A percentile compares a stretch with the other conserved stretches of the same genome.
Conservation (phyloP, 1,140 invertebrate genomes). For the Watersipora subatra region DNA sequence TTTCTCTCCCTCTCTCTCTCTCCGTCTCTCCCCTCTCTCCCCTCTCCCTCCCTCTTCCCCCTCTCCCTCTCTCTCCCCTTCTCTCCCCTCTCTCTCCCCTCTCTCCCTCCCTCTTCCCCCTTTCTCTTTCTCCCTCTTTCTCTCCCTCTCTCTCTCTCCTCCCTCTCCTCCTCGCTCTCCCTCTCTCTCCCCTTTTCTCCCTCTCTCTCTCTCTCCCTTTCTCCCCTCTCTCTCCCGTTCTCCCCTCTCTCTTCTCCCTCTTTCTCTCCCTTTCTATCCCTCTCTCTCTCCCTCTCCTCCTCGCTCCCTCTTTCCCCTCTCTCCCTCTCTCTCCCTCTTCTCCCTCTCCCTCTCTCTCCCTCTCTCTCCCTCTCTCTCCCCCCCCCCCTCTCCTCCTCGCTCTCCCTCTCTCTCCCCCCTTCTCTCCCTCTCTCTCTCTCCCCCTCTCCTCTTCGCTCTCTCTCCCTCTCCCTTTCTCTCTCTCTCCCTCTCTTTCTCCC, state of each 20-base stretch:
- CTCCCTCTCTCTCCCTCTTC: background rate
- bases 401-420: background rate
- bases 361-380: background rate
- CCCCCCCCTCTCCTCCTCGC: too few relatives aligned
- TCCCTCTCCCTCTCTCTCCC: background rate
- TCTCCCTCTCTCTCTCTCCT: background rate
- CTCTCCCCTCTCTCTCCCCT: background rate
- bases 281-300: background rate
- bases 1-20: background rate
- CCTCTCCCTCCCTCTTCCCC: background rate
- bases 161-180: too few relatives aligned
- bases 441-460: background rate
- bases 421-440: conserved; percentile 5
- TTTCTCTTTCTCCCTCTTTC: background rate
- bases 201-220: background rate
- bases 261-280: too few relatives aligned
- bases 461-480: conserved; percentile 1
- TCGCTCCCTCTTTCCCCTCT: background rate
- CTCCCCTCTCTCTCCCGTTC: background rate
- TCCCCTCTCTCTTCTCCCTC: background rate
- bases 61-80: background rate
- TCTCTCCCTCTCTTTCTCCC: too few relatives aligned
- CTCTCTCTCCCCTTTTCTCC: background rate
- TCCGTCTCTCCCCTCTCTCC: background rate
- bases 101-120: background rate